A percentile compares a stretch with the other conserved stretches of the same genome.
Conservation (phyloP, 2,113 vertebrate species). For the cattle (Bos taurus) region ARS-UCD2.0 NC_037332.1:96070501-96071000, state of each 20-base stretch:
- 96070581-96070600: neutral
- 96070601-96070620: neutral
- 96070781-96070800: neutral
- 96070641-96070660: neutral
- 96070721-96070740: neutral
- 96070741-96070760: neutral
- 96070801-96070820: neutral
- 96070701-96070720: neutral
- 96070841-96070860: neutral
- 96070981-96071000: neutral
- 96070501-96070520: rapidly evolving
- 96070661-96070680: neutral
- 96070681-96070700: neutral
- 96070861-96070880: neutral
- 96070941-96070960: neutral
- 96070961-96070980: neutral
- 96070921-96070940: neutral
- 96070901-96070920: neutral
- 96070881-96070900: neutral
- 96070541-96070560: neutral
- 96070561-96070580: rapidly evolving
- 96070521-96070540: rapidly evolving
- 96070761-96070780: neutral
- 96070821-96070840: neutral
- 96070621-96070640: neutral